Evolutionary conservation across 1,140 invertebrate genomes (phyloP).

Genomic region (Bombus superbus): DNA sequence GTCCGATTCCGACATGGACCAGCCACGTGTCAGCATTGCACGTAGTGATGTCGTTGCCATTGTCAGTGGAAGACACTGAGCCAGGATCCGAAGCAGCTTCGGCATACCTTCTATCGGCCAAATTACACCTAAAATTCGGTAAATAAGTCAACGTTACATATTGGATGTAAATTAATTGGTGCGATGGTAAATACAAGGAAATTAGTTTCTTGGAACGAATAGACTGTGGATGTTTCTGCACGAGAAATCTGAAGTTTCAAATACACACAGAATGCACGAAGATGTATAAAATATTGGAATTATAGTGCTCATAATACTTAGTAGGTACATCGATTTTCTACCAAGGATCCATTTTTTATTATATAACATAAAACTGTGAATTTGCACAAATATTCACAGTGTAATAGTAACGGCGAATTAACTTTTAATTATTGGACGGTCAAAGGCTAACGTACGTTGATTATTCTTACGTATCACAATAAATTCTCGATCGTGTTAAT

Average conservation of each 20-base stretch:
- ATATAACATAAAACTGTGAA: too few species aligned
- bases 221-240: too few species aligned
- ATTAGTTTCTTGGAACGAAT: too few species aligned
- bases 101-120: conserved; percentile 96
- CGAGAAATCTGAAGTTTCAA: background rate
- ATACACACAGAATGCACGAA: background rate
- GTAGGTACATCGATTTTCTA: background rate
- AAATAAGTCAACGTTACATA: background rate
- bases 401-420: background rate
- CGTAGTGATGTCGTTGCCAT: conserved; percentile 95
- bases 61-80: conserved; percentile 93
- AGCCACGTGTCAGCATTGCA: conserved; percentile 94
- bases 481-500: background rate
- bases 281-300: too few species aligned
- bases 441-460: too few species aligned
- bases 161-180: too few species aligned
- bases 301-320: too few species aligned
- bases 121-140: conserved; percentile 87
- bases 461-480: background rate
- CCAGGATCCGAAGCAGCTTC: conserved; percentile 90
- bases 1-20: conserved; percentile 90
- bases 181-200: too few species aligned
- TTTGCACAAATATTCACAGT: too few species aligned
- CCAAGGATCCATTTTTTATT: background rate
- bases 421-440: background rate